These are phyloP conservation scores for Loris lydekkerianus DNA, from an alignment of 2,797 vertebrate genomes.

Conservation along the genomic window DNA sequence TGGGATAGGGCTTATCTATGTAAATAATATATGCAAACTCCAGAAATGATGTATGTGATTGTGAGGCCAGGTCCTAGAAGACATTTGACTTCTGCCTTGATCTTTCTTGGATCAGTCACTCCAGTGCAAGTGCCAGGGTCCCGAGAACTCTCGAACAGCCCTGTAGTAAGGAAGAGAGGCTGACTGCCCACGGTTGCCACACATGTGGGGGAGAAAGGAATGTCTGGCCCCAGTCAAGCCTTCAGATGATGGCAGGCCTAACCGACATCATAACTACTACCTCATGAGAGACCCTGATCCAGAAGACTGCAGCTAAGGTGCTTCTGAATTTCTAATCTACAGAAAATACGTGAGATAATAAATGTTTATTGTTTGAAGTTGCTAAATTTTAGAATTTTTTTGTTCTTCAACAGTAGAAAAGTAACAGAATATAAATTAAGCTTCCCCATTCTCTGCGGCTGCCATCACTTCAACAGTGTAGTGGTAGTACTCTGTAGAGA, in stretches of 20 bases:
- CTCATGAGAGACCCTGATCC: background rate
- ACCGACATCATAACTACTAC: background rate
- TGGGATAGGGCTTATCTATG: background rate
- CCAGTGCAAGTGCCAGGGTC: background rate
- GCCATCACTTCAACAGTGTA: background rate
- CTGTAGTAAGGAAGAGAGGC: background rate
- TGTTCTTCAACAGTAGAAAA: slow-evolving; percentile 27
- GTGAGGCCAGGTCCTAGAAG: background rate
- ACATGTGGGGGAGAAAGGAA: background rate
- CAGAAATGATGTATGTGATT: background rate
- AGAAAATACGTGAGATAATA: background rate
- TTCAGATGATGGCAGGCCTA: background rate
- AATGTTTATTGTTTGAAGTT: background rate
- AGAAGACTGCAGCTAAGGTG: background rate
- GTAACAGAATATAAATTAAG: background rate
- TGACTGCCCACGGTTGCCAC: background rate
- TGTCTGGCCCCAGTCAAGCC: background rate
- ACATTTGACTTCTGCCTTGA: background rate
- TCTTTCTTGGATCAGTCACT: background rate
- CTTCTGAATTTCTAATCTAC: background rate
- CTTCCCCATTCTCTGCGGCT: background rate
- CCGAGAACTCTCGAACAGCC: background rate
- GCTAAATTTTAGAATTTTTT: background rate
- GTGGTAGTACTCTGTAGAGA: background rate
- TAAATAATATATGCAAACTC: background rate